Evolutionary conservation across 2,797 vertebrate genomes (phyloP), one percentile per base, ranked within the genome.

Genomic region (Craterocephalus amniculus): DNA sequence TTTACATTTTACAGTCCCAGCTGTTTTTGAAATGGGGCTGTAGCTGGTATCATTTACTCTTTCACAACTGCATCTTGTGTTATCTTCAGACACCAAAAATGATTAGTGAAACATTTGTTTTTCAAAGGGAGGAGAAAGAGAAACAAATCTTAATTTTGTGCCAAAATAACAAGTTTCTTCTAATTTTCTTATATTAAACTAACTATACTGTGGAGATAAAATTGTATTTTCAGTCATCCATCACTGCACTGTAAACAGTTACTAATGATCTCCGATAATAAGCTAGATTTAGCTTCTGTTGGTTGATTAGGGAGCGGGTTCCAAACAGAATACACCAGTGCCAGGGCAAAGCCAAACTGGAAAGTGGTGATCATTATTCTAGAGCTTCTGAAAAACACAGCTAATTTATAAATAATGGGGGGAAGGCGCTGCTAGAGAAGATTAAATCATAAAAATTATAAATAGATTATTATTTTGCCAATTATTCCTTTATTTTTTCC

Each of bases 261-360:
- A 2, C 8, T 74, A 74, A 79, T 72, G 26, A 77, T 84, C 59
- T 72, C 62, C 64, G 54, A 62, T 80, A 83, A 85, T 45, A 40
- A 79, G 61, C 60, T 56, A 45, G 56, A 58, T 83, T 84, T 81
- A 57, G 26, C 67, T 22, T 65, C 40, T 64, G 62, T 71, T 66
- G 67, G 65, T 77, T 88, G 85, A 88, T 88, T 83, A 71, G 54
- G 70, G 72, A 83, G 67, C 43, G 72, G 71, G 4, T 76, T 60
- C 34, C 78, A 59, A 81, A 58, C 70, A 72, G 62, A 27, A 18
- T 18, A 29, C 48, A 51, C 60, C 43, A 14, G 48, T 64, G 67
- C 62, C 63, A 35, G 13, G 43, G 54, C 67, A 14, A 38, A 67
- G 55, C 65, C 76, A 26, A 29, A 72, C 29, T 22, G 13, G 16